phyloP scores from a whole-genome alignment of 2,888 invertebrate genomes.

The Coelogynopora nodosa region DNA sequence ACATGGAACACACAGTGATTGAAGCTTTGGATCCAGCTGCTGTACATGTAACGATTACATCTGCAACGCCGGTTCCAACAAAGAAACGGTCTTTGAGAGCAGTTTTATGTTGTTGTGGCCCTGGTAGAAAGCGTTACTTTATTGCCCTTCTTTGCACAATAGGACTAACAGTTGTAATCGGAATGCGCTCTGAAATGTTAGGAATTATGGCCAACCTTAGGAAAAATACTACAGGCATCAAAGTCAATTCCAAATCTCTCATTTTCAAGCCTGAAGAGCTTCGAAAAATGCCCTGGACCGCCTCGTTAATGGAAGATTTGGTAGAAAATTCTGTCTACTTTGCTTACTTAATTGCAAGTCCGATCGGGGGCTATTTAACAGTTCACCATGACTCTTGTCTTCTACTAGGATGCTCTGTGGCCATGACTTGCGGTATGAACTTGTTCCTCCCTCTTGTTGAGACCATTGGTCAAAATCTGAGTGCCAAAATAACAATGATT shows the following conservation, averaged over 20 bases:
- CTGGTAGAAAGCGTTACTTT: constrained; percentile 45
- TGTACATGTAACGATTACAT: neutral
- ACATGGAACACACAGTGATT: neutral
- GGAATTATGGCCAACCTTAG: constrained; percentile 44
- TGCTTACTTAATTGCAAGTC: constrained; percentile 46
- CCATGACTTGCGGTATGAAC: constrained; percentile 46
- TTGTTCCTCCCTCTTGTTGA: constrained; percentile 45
- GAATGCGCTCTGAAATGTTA: constrained; percentile 46
- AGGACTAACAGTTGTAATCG: constrained; percentile 46
- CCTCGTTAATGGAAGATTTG: constrained; percentile 40
- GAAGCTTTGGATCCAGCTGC: neutral
- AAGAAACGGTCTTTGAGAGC: neutral
- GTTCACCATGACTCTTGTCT: constrained; percentile 46
- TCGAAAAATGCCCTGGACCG: constrained; percentile 43
- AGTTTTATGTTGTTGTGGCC: constrained; percentile 45
- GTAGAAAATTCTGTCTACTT: constrained; percentile 46
- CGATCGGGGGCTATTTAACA: constrained; percentile 46
- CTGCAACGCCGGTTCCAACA: neutral
- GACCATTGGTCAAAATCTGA: constrained; percentile 41
- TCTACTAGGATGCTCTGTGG: constrained; percentile 44
- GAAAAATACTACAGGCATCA: neutral
- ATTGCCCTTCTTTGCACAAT: constrained; percentile 45
- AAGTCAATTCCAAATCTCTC: constrained; percentile 2
- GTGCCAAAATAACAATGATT: constrained; percentile 44
- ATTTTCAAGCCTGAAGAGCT: constrained; percentile 37